Evolutionary conservation across 92 coral and sea anemone genomes (phyloP).

Genomic region (Isaurus tuberculatus): DNA sequence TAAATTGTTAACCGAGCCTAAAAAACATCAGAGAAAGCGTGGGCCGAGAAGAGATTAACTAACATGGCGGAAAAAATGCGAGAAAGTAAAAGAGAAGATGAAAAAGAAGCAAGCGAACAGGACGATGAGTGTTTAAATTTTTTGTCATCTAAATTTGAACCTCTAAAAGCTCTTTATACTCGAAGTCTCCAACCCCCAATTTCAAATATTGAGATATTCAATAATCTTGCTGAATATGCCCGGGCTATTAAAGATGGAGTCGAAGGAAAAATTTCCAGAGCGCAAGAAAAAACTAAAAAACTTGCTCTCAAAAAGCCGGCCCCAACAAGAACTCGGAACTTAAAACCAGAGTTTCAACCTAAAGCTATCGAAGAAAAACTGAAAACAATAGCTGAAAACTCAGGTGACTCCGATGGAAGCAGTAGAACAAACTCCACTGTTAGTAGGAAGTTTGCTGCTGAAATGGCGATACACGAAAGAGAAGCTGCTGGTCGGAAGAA

Average conservation of each 20-base stretch:
- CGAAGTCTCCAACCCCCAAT: conserved; percentile 81
- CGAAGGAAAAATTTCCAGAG: conserved; percentile 52
- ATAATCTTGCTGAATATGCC: conserved; percentile 91
- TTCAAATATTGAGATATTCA: conserved; percentile 84
- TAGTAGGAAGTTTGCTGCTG: conserved; percentile 33
- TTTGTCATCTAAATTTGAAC: conserved; percentile 80
- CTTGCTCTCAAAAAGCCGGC: conserved; percentile 2
- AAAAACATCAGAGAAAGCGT: not conserved
- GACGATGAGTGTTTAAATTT: conserved; percentile 72
- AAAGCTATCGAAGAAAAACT: conserved; percentile 43
- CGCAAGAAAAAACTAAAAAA: not conserved
- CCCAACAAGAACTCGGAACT: conserved; percentile 68
- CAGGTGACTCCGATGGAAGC: not conserved
- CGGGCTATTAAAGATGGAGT: conserved; percentile 74
- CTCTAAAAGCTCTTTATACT: conserved; percentile 82
- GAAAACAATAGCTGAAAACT: conserved; percentile 1
- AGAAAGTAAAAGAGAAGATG: conserved; percentile 17
- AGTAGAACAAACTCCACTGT: not conserved
- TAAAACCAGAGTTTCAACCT: conserved; percentile 79
- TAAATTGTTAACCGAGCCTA: not conserved
- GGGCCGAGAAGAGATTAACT: conserved; percentile 15
- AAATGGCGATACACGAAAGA: conserved; percentile 17
- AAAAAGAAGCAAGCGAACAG: conserved; percentile 21
- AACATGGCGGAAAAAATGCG: conserved; percentile 75
- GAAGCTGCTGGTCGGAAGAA: conserved; percentile 62